Evolutionary conservation across 2,888 invertebrate species (phyloP), one percentile per base, ranked within the genome.

Genomic region (Ceriagrion tenellum): DNA sequence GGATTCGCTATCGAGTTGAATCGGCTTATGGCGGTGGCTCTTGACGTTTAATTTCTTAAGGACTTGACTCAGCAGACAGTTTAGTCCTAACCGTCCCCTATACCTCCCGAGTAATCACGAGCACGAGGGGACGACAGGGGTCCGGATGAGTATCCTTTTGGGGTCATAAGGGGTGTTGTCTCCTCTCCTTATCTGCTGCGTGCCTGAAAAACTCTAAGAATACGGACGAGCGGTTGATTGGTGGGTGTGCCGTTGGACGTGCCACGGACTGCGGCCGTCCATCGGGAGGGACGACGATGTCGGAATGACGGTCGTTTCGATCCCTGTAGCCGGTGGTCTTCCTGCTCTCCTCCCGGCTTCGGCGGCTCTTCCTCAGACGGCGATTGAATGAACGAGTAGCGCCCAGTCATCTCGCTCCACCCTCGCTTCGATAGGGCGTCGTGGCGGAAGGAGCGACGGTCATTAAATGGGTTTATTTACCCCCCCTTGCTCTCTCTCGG

Each of bases 391-490:
- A 63, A 20, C 35, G 91, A 91, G 91, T 63, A 91, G 59, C 91
- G 59, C 40, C 40, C 63, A 18, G 40, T 63, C 59, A 26, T 35
- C 47, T 69, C 47, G n/a, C 55, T 26, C 47, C 89, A n/a, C 47
- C 89, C 89, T 55, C 89, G 47, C 89, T 26, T 89, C 89, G 47
- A 55, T 55, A 89, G 55, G 23, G 40, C 91, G 59, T 63, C 35
- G 69, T 69, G 69, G 35, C n/a, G 59, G 16, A 91, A 23, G 91
- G 47, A 47, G 47, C 47, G 47, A 56, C 35, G 40, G 93, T 69
- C 93, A 93, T 93, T 93, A 93, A 93, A 93, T 59, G 63, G 63
- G 93, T 93, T 93, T 93, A 93, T 69, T 69, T 93, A 81, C 81
- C 81, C 18, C 3, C 81, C 0, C n/a, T n/a, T n/a, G n/a, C 81